Evolutionary conservation across 2,113 vertebrate species (phyloP), one percentile per base, ranked within the genome.

Genomic region (Parotia lawesii): DNA sequence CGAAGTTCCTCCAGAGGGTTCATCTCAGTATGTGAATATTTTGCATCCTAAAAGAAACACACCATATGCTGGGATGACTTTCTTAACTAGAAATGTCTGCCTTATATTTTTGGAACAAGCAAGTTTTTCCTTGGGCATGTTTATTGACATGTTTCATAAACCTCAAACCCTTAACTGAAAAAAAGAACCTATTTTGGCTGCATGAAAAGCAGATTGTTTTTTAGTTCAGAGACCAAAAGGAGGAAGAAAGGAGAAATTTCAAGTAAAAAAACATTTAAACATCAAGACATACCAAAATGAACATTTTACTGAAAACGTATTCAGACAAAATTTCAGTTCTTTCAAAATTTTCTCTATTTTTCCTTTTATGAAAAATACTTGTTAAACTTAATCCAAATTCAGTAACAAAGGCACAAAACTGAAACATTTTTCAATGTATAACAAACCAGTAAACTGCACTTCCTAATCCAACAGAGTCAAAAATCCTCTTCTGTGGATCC

Each of bases 81-180:
- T 92, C 85, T 66, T 85, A 89, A 93, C 74, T 29, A 87, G 50
- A 87, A 53, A 95, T 83, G 66, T 54, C 84, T 93, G 84, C 21
- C 58, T 85, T 54, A 22, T 57, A 93, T 93, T 96, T 96, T 91
- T 89, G 74, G 87, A 94, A 79, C 38, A 85, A 81, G 5, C 13
- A 35, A 57, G 33, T 44, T 94, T 85, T 94, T 50, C 29, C 51
- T 74, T 65, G 51, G 45, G 67, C 38, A 23, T 83, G 64, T 90
- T 95, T 94, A 95, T 62, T 93, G 92, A 85, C 79, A 62, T 76
- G 60, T 91, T 90, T 90, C 85, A 74, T 90, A 94, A 95, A 95
- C 71, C 29, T 87, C 71, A 76, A 75, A 67, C 35, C 14, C 47
- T 91, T 70, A 61, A 87, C 35, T 42, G 25, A 75, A 90, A 85